Conservation (phyloP, 2,888 invertebrate species). For the Acronicta psi region DNA sequence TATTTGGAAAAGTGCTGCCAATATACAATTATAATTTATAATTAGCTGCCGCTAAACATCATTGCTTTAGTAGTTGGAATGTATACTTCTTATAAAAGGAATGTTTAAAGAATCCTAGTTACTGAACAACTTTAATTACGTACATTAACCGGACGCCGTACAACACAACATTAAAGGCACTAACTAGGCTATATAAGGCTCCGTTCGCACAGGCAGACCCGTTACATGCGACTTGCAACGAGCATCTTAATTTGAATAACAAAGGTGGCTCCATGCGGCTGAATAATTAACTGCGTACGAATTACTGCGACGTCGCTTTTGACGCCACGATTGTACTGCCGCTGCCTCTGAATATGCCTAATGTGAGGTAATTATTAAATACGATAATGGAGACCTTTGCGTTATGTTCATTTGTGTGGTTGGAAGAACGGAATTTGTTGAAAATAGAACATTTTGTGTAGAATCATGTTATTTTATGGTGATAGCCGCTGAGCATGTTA, state of each 20-base stretch:
- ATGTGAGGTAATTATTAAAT: constrained; percentile 38
- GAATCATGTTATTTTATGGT: too few species aligned
- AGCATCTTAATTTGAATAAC: constrained; percentile 77
- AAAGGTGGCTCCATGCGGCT: constrained; percentile 77
- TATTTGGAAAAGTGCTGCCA: too few species aligned
- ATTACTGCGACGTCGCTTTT: constrained; percentile 61
- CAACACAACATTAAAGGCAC: constrained; percentile 28
- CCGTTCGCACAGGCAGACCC: constrained; percentile 33
- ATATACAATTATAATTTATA: too few species aligned
- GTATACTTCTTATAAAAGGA: neutral
- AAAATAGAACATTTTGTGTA: neutral
- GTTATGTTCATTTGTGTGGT: constrained; percentile 6
- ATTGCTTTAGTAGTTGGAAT: too few species aligned
- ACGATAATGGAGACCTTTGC: constrained; percentile 14
- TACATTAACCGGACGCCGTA: constrained; percentile 13
- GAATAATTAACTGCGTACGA: constrained; percentile 77
- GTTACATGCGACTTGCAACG: constrained; percentile 53
- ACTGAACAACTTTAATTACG: constrained; percentile 3
- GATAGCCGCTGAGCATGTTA: too few species aligned
- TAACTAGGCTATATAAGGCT: constrained; percentile 52
- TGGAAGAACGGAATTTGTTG: neutral
- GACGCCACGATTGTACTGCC: constrained; percentile 37
- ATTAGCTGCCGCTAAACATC: too few species aligned
- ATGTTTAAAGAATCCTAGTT: neutral
- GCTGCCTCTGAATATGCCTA: constrained; percentile 36